Evolutionary conservation across 2,113 vertebrate genomes (phyloP), one percentile per base, ranked within the genome.

Genomic region (Nematolebias whitei): DNA sequence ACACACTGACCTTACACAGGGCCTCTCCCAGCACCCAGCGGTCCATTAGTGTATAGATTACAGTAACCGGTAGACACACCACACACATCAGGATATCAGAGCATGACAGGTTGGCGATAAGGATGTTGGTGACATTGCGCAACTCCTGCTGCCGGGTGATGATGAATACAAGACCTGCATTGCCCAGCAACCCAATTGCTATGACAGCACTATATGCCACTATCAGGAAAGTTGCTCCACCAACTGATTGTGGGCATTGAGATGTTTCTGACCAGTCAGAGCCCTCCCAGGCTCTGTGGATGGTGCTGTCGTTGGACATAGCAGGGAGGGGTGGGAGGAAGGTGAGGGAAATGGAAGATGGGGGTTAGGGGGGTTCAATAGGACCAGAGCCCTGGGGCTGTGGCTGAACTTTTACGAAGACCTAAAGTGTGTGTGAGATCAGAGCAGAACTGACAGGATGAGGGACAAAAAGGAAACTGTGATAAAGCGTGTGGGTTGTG

Each of bases 31-130:
- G 79, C 63, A 92, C 91, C 92, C 92, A 93, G 57, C 82, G 91
- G 70, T 93, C 92, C 92, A 93, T 93, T 61, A 93, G 77, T 0
- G 92, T 93, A 88, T 93, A 93, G 11, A 93, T 92, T 60, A 92
- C 82, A 0, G 92, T 93, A 2, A 93, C 87, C 0, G 92, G 92
- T n/a, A 93, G 83, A 79, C 92, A 93, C 35, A 93, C 89, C n/a
- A 92, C 70, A 16, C 89, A 89, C 85, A 93, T 89, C 22, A 93
- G 90, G 71, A 93, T 91, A 78, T 93, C 92, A 0, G 92, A 93
- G 70, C 91, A 92, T 1, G 91, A 92, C 53, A 93, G 86, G 85
- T 93, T 93, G 78, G 92, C 92, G 2, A 93, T 93, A 74, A 93
- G 89, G 75, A 93, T 89, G 70, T 91, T 92, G 79, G 92, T 93